Evolutionary conservation across 64 coral and sea anemone species (phyloP).

Genomic region (Exaiptasia diaphana): DNA sequence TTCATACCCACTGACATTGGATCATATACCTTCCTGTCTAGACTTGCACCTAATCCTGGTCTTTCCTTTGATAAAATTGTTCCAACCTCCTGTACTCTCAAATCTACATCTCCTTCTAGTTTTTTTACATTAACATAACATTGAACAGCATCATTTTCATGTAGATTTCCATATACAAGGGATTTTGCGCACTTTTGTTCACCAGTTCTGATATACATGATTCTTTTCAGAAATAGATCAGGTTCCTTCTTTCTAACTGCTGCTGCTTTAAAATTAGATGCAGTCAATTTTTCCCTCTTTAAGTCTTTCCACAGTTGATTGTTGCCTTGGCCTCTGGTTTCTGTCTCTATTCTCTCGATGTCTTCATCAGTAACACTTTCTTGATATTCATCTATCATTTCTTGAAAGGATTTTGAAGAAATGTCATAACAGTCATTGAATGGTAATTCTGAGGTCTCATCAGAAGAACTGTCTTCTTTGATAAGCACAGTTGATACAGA

Average conservation of each 20-base stretch:
- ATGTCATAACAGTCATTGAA: conserved; percentile 59
- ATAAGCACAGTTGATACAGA: too few relatives aligned
- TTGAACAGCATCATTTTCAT: conserved; percentile 44
- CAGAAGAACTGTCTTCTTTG: neutral
- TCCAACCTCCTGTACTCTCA: conserved; percentile 57
- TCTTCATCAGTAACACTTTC: conserved; percentile 20
- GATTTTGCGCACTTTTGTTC: neutral
- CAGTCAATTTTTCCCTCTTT: conserved; percentile 45
- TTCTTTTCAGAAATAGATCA: conserved; percentile 31
- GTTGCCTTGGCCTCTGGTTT: conserved; percentile 42
- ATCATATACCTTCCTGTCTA: conserved; percentile 21
- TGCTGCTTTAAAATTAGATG: conserved; percentile 56
- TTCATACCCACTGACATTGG: conserved; percentile 32
- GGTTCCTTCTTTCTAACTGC: conserved; percentile 40
- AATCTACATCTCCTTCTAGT: conserved; percentile 1
- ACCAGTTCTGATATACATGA: conserved; percentile 46
- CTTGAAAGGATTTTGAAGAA: neutral
- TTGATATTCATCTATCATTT: conserved; percentile 7
- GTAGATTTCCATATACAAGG: conserved; percentile 26
- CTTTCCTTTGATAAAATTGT: conserved; percentile 54
- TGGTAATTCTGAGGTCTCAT: conserved; percentile 15
- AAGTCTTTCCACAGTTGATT: conserved; percentile 48
- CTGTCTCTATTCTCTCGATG: conserved; percentile 27
- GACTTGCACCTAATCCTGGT: conserved; percentile 30
- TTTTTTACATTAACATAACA: conserved; percentile 22